These are phyloP conservation scores for Drosophila tsacasi DNA, from an alignment of 1,140 invertebrate genomes.

Conservation along the genomic window DNA sequence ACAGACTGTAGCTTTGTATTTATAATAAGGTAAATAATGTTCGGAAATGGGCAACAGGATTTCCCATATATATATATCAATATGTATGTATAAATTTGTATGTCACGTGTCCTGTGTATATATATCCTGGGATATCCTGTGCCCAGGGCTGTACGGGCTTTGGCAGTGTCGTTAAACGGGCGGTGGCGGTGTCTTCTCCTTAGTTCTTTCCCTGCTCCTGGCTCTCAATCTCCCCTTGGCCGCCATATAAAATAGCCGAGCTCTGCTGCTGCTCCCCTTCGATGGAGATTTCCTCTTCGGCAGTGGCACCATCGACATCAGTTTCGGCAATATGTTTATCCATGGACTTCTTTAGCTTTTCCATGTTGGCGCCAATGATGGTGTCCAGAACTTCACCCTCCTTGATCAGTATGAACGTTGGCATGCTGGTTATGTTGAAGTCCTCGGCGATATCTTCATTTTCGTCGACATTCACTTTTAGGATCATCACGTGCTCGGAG, in stretches of 20 bases:
- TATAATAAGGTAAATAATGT: neutral
- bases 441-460: slow-evolving; percentile 92
- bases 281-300: neutral
- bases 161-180: neutral
- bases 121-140: slow-evolving; percentile 11
- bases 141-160: neutral
- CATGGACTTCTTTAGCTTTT: slow-evolving; percentile 90
- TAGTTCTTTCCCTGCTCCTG: neutral
- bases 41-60: slow-evolving; percentile 6
- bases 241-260: neutral
- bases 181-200: neutral
- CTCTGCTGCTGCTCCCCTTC: neutral
- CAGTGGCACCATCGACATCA: neutral
- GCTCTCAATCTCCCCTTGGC: neutral
- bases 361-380: slow-evolving; percentile 92
- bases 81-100: neutral
- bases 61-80: neutral
- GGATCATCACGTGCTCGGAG: slow-evolving; percentile 79
- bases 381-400: slow-evolving; percentile 89
- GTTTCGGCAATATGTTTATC: slow-evolving; percentile 82
- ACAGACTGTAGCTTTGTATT: neutral
- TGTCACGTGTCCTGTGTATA: neutral
- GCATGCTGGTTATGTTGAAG: slow-evolving; percentile 95
- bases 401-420: slow-evolving; percentile 97
- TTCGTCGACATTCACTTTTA: slow-evolving; percentile 96